Conservation (phyloP, 1,140 invertebrate genomes). For the Drosophila mojavensis region DNA sequence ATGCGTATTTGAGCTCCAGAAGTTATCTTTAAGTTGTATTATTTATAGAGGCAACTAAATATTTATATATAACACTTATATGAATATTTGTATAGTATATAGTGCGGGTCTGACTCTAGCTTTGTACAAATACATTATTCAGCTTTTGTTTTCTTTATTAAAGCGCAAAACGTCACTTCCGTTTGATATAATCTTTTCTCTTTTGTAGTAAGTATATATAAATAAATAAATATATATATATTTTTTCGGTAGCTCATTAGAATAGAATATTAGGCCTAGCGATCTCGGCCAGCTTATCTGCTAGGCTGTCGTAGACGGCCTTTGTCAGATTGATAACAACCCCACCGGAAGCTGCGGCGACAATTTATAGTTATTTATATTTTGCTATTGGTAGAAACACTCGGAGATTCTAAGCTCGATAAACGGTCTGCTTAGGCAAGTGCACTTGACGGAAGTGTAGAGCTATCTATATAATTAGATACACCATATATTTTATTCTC, state of each 20-base stretch:
- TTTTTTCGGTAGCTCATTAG: constrained; percentile 12
- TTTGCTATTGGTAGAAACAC: background rate
- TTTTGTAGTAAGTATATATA: constrained; percentile 2
- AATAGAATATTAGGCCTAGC: constrained; percentile 15
- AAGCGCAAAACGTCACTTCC: constrained; percentile 25
- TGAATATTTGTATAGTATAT: constrained; percentile 9
- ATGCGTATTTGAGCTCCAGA: constrained; percentile 40
- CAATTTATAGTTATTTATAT: background rate
- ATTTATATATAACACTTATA: too few relatives aligned
- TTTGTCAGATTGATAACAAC: constrained; percentile 25
- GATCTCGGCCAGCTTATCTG: constrained; percentile 26
- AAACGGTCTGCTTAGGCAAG: background rate
- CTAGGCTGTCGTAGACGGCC: background rate
- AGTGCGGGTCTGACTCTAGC: constrained; percentile 2
- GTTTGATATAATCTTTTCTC: constrained; percentile 33
- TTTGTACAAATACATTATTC: background rate
- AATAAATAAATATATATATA: too few relatives aligned
- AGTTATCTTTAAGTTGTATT: constrained; percentile 43
- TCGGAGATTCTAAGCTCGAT: background rate
- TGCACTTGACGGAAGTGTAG: background rate
- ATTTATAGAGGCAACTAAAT: constrained; percentile 31
- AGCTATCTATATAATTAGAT: background rate
- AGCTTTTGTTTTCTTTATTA: background rate
- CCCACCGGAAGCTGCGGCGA: constrained; percentile 33
- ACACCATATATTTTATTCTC: background rate